Evolutionary conservation across 1,140 invertebrate genomes (phyloP).

Genomic region (Philaenus spumarius): DNA sequence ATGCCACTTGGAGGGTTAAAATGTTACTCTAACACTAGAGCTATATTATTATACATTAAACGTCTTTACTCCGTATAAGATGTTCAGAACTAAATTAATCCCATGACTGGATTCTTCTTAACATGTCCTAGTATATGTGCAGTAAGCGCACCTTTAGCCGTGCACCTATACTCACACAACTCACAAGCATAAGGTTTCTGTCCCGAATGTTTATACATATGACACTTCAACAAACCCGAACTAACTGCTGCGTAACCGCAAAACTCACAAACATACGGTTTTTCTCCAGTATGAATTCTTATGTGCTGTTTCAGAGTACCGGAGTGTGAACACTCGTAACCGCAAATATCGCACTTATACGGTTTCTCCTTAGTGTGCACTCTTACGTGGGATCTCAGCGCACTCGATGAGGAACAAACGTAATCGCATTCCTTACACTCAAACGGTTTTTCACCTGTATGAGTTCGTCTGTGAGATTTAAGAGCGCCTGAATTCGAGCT

Average conservation of each 20-base stretch:
- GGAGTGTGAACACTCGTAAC: constrained; percentile 57
- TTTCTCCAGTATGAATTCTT: constrained; percentile 8
- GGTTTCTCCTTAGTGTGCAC: constrained; percentile 52
- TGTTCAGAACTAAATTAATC: no score
- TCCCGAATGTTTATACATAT: constrained; percentile 60
- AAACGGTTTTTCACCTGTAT: constrained; percentile 60
- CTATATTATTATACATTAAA: no score
- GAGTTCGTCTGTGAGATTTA: constrained; percentile 63
- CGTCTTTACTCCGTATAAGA: no score
- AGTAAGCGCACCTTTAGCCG: no score
- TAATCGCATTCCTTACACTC: no score
- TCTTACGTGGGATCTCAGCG: constrained; percentile 43
- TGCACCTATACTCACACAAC: constrained; percentile 53
- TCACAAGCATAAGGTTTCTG: constrained; percentile 67
- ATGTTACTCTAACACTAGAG: no score
- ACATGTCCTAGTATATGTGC: no score
- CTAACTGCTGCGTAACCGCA: background rate
- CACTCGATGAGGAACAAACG: constrained; percentile 44
- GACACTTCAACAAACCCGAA: constrained; percentile 45
- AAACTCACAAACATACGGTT: constrained; percentile 5
- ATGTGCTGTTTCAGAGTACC: constrained; percentile 38
- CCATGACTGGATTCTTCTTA: no score
- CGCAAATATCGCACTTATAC: constrained; percentile 55
- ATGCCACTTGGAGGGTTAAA: no score
- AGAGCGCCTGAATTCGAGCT: constrained; percentile 15